Conservation (phyloP, 2,797 vertebrate genomes). For the Staurois parvus region DNA sequence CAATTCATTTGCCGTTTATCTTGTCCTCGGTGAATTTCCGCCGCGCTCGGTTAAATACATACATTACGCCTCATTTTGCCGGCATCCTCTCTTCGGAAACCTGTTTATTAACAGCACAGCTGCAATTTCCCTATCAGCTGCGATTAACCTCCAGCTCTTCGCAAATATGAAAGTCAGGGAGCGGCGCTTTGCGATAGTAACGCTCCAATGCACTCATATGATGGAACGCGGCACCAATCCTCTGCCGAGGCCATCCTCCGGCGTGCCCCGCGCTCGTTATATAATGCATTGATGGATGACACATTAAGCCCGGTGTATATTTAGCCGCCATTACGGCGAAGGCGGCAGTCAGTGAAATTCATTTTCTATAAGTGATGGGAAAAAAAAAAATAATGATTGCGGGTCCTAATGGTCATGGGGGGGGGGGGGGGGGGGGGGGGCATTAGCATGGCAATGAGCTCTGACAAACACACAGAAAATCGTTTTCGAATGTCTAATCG, state of each 20-base stretch:
- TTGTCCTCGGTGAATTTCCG: not conserved
- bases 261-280: constrained; percentile 45
- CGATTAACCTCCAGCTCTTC: constrained; percentile 58
- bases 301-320: constrained; percentile 46
- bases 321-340: constrained; percentile 53
- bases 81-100: not conserved
- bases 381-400: constrained; percentile 58
- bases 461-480: constrained; percentile 73
- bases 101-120: constrained; percentile 63
- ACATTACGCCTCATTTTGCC: not conserved
- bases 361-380: constrained; percentile 61
- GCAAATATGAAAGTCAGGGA: constrained; percentile 50
- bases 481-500: constrained; percentile 72
- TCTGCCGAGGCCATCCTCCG: constrained; percentile 51
- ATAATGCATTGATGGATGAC: constrained; percentile 45
- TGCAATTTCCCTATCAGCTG: constrained; percentile 59
- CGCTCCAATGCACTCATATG: constrained; percentile 53
- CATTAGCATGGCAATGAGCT: constrained; percentile 67
- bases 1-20: not conserved
- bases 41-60: not conserved
- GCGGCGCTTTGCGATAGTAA: constrained; percentile 51
- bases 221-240: constrained; percentile 61
- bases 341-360: constrained; percentile 53
- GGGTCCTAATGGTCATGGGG: constrained; percentile 43
- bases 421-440: constrained; percentile 21